Evolutionary conservation across 1,140 invertebrate genomes (phyloP).

Genomic region (Oryzaephilus surinamensis): DNA sequence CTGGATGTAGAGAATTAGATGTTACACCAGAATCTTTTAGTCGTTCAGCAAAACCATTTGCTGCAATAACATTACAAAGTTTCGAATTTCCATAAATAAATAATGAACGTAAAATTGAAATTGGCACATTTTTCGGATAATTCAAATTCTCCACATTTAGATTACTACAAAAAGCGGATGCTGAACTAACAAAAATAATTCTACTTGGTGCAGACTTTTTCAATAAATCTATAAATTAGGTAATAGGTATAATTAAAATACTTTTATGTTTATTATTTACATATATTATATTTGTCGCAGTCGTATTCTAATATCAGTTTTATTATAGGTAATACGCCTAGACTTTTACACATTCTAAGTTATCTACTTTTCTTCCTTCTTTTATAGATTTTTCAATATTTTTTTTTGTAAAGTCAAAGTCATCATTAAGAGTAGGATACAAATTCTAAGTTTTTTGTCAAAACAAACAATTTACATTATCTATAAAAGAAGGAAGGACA

Average conservation of each 20-base stretch:
- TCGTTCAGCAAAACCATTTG: constrained; percentile 29
- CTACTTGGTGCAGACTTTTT: constrained; percentile 30
- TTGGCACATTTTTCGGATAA: constrained; percentile 17
- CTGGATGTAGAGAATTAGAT: constrained; percentile 43
- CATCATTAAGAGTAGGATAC: no score
- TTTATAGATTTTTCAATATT: no score
- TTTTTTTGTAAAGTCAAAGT: no score
- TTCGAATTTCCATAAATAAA: constrained; percentile 31
- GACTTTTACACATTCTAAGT: no score
- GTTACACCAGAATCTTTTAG: constrained; percentile 34
- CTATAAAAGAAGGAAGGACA: no score
- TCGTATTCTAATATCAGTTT: no score
- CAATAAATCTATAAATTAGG: constrained; percentile 35
- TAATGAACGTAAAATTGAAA: constrained; percentile 14
- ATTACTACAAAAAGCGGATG: constrained; percentile 22
- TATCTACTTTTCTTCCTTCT: no score
- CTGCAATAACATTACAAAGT: constrained; percentile 28
- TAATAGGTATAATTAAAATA: constrained; percentile 8
- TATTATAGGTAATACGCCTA: no score
- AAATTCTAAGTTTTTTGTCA: no score
- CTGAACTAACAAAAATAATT: constrained; percentile 32
- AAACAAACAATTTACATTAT: no score
- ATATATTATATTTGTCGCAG: no score
- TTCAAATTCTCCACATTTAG: constrained; percentile 24
- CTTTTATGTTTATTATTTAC: no score